Evolutionary conservation across 2,113 vertebrate species (phyloP), one percentile per base, ranked within the genome.

Genomic region (Helogale parvula): DNA sequence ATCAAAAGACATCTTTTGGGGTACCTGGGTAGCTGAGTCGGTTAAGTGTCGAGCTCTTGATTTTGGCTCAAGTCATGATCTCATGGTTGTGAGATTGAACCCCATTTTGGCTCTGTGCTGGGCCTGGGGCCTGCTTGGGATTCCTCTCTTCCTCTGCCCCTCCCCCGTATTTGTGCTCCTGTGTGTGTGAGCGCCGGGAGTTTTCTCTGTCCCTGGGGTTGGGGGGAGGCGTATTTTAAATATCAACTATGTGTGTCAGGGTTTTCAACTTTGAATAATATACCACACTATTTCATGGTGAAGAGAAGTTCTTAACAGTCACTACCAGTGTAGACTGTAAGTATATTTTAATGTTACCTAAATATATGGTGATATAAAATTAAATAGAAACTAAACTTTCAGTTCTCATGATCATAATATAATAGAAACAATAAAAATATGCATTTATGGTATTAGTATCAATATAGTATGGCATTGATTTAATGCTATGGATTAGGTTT

Each of bases 221-320:
- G 57, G 8, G 57, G 8, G 21, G 8, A 81, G 23, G 35, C 21
- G 60, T 41, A 7, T 93, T 96, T 79, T 97, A 33, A 93, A 35
- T 80, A 93, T 74, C 45, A 94, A 38, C 65, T 86, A 1, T 45
- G 41, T 68, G 1, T 84, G 47, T 77, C 12, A 72, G 54, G 2
- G n/a, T 86, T 92, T 96, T 88, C 14, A 92, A 87, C 21, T 94
- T 72, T 92, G 77, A 92, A 82, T 90, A 93, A 90, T 79, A 63
- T 9, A 31, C 2, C 7, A 54, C 35, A n/a, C 15, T 29, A 86
- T 89, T 94, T 87, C 21, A 90, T 33, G 15, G 33, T 29, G 15
- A 31, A 23, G 35, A 19, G 41, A 76, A 57, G 23, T 60, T 29
- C 45, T 95, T 52, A 85, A 82, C 23, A 11, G 45, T 77, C 19